Evolutionary conservation across 2,113 vertebrate genomes (phyloP).

Genomic region (Semnornis frantzii): DNA sequence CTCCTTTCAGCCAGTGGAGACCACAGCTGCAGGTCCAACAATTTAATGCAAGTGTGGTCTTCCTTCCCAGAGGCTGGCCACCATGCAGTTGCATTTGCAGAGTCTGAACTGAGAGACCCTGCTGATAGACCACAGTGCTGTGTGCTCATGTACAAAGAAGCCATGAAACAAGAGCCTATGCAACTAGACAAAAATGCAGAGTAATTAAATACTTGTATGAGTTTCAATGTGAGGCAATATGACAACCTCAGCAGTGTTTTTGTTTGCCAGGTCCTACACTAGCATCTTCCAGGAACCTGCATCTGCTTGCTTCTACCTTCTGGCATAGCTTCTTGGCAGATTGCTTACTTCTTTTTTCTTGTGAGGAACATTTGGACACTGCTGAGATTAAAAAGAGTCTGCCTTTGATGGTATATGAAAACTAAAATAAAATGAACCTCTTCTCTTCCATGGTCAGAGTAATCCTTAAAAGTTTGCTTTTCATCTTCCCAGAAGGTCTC

Average conservation of each 20-base stretch:
- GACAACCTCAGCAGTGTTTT: not conserved
- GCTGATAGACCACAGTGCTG: not conserved
- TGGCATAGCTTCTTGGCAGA: not conserved
- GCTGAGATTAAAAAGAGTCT: not conserved
- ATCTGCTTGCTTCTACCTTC: not conserved
- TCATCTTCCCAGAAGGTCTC: not conserved
- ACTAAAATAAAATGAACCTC: not conserved
- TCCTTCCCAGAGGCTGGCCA: not conserved
- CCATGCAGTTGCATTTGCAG: not conserved
- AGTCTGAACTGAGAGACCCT: not conserved
- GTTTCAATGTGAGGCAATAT: not conserved
- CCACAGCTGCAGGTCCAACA: not conserved
- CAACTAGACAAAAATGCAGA: not conserved
- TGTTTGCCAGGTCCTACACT: not conserved
- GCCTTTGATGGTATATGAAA: not conserved
- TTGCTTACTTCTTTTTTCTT: not conserved
- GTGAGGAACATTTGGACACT: not conserved
- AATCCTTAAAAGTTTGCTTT: not conserved
- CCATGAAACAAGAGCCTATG: not conserved
- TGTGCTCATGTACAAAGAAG: not conserved
- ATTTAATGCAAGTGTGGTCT: not conserved
- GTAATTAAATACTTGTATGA: not conserved
- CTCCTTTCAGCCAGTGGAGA: not conserved
- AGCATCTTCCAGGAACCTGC: slow-evolving; percentile 41
- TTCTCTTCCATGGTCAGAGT: not conserved